Evolutionary conservation across 2,113 vertebrate genomes (phyloP).

Genomic region (Entomyzon cyanotis): DNA sequence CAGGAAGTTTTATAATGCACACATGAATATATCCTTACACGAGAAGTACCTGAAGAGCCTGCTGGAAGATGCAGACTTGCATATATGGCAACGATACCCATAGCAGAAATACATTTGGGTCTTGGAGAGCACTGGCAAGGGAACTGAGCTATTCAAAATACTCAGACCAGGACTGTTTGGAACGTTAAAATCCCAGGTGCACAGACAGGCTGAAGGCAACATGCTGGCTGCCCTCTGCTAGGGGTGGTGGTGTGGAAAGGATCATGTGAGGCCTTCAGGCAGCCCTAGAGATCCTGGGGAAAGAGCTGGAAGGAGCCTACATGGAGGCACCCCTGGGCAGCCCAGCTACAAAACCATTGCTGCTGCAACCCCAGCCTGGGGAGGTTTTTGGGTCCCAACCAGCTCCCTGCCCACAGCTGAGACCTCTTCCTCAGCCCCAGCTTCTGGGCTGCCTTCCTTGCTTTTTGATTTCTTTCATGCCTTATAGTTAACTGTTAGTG

Average conservation of each 20-base stretch:
- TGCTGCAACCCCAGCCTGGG: not conserved
- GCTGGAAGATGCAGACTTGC: not conserved
- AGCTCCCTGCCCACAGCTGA: rapidly evolving
- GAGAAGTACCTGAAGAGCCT: not conserved
- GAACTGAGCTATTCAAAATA: not conserved
- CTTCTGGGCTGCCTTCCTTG: not conserved
- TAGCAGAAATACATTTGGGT: not conserved
- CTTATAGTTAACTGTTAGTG: not conserved
- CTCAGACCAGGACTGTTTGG: not conserved
- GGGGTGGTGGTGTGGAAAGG: not conserved
- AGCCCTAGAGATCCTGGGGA: not conserved
- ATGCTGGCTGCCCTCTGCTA: not conserved
- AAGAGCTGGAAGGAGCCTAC: not conserved
- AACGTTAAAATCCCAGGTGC: not conserved
- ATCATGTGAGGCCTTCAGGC: not conserved
- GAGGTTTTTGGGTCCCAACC: rapidly evolving
- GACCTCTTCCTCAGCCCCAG: rapidly evolving
- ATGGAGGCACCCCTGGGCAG: not conserved
- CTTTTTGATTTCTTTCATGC: not conserved
- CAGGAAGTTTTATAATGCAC: not conserved
- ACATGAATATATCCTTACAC: not conserved
- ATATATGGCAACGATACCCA: rapidly evolving
- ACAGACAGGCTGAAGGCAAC: rapidly evolving
- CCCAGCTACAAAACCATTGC: not conserved
- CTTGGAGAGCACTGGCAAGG: not conserved